Evolutionary conservation across 53 echinoderm and acorn worm species (phyloP).

Genomic region (Henricia sp.): DNA sequence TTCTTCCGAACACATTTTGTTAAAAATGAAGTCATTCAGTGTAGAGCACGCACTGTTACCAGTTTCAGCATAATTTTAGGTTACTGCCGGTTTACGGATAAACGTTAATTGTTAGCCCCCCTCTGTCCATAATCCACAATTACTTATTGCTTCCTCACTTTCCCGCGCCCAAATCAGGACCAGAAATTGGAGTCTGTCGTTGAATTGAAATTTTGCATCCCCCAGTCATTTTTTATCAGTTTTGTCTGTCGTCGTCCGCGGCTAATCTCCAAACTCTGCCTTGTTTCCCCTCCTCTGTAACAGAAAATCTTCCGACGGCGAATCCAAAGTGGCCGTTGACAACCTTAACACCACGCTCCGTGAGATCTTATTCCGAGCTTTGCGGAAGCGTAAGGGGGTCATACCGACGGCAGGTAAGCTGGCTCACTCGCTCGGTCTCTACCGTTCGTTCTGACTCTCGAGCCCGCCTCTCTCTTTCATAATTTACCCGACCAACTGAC

Average conservation of each 20-base stretch:
- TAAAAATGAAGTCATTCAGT: neutral
- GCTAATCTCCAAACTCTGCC: slow-evolving; percentile 51
- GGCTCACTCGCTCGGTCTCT: neutral
- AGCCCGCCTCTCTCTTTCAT: neutral
- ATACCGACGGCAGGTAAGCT: slow-evolving; percentile 88
- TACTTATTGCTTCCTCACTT: neutral
- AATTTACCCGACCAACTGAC: neutral
- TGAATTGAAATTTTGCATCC: neutral
- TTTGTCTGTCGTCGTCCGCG: slow-evolving; percentile 21
- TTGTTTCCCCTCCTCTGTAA: slow-evolving; percentile 44
- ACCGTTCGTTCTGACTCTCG: neutral
- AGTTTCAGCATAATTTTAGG: neutral
- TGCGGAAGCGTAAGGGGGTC: slow-evolving; percentile 89
- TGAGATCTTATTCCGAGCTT: slow-evolving; percentile 85
- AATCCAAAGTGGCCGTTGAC: slow-evolving; percentile 91
- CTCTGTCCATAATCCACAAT: neutral
- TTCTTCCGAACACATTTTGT: neutral
- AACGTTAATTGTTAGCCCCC: neutral
- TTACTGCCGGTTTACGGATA: neutral
- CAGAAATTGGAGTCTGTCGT: neutral
- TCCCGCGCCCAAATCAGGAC: slow-evolving; percentile 8
- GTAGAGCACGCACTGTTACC: no score
- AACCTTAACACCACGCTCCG: slow-evolving; percentile 81
- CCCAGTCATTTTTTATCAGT: neutral
- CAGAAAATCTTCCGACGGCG: slow-evolving; percentile 98